Percentiles rank a stretch among this genome's conserved stretches.
Conservation (phyloP, 2,797 vertebrate genomes). For the Myotis daubentonii region DNA sequence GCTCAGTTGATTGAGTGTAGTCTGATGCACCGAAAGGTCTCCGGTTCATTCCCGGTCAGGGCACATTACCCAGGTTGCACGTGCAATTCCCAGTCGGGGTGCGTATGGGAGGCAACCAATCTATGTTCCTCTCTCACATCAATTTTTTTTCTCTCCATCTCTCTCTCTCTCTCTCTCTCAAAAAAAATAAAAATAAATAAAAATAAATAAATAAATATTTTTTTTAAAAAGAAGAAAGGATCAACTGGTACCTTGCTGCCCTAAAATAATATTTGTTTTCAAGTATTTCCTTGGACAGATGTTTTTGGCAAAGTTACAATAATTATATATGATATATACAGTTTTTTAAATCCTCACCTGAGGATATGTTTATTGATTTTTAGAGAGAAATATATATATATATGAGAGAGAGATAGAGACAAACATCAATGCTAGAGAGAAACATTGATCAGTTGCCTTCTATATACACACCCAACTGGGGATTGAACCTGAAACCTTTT, state of each 20-base stretch:
- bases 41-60: background rate
- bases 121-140: background rate
- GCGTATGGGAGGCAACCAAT: background rate
- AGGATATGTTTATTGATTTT: background rate
- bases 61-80: background rate
- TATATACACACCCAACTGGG: background rate
- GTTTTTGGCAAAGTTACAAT: background rate
- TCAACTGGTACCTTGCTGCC: background rate
- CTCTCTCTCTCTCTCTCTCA: background rate
- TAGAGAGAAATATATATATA: background rate
- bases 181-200: background rate
- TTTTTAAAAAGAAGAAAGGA: background rate
- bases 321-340: background rate
- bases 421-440: background rate
- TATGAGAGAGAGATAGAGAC: background rate
- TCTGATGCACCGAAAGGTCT: background rate
- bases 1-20: background rate
- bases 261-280: constrained; percentile 15
- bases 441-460: background rate
- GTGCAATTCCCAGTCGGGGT: background rate
- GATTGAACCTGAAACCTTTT: background rate
- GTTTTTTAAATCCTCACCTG: background rate
- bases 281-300: background rate
- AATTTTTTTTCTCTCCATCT: background rate
- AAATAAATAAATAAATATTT: too few relatives aligned